These are phyloP conservation scores for Blastobasis adustella DNA, from an alignment of 2,888 invertebrate genomes.

Conservation along the genomic window DNA sequence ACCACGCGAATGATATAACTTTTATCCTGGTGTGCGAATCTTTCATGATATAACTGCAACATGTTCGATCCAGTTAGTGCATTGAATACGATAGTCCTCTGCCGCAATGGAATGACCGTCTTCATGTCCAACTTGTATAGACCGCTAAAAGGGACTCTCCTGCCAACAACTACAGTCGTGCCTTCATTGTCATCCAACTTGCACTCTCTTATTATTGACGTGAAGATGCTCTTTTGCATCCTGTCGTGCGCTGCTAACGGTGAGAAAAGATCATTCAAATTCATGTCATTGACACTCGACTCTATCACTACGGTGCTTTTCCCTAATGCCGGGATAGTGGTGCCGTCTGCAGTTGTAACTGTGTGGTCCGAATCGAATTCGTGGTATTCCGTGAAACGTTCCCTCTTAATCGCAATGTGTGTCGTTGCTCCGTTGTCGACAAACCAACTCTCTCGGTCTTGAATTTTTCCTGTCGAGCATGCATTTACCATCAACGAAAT, in stretches of 20 bases:
- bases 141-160: not conserved
- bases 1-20: not conserved
- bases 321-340: not conserved
- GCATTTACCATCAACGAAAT: not conserved
- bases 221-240: not conserved
- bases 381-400: not conserved
- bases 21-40: not conserved
- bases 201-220: not conserved
- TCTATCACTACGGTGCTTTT: not conserved
- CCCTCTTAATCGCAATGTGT: not conserved
- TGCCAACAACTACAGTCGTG: not conserved
- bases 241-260: not conserved
- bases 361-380: not conserved
- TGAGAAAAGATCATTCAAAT: not conserved
- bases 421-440: not conserved
- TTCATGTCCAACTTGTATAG: not conserved
- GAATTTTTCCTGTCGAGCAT: not conserved
- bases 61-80: too few species aligned
- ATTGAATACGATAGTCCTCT: too few species aligned
- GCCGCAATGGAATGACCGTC: not conserved
- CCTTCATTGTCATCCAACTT: not conserved
- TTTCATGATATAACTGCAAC: not conserved
- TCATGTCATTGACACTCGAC: not conserved
- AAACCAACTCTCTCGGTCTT: not conserved
- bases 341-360: not conserved